These are phyloP conservation scores for Polymixis flavicincta DNA, from an alignment of 2,888 invertebrate species.

Conservation along the genomic window DNA sequence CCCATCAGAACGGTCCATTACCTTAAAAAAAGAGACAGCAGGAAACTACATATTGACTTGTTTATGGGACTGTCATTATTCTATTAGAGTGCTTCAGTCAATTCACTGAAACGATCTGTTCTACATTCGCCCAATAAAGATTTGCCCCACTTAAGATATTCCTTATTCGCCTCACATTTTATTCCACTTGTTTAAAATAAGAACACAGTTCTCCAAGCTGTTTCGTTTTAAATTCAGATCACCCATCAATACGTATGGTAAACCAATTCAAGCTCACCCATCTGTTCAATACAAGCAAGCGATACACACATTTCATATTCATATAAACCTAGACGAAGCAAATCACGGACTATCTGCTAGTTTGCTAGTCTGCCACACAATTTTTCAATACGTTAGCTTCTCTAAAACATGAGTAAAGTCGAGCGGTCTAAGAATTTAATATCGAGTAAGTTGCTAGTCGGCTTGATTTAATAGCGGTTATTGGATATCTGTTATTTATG, in stretches of 20 bases:
- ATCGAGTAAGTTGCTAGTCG: constrained; percentile 57
- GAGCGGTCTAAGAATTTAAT: constrained; percentile 71
- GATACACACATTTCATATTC: constrained; percentile 61
- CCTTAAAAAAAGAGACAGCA: background rate
- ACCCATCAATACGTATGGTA: constrained; percentile 29
- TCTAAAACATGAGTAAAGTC: constrained; percentile 65
- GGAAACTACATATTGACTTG: background rate
- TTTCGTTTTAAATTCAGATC: constrained; percentile 50
- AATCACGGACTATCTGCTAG: constrained; percentile 43
- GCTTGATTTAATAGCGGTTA: constrained; percentile 78
- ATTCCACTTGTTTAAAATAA: constrained; percentile 1
- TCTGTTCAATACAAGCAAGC: constrained; percentile 36
- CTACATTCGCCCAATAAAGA: too few species aligned
- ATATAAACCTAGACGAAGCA: constrained; percentile 46
- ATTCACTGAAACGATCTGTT: background rate
- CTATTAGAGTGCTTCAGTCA: background rate
- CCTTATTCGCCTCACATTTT: background rate
- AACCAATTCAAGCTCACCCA: constrained; percentile 45
- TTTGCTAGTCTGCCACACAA: constrained; percentile 14
- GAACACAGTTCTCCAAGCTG: constrained; percentile 1
- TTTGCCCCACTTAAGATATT: background rate
- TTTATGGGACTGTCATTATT: background rate
- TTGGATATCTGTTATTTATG: constrained; percentile 80
- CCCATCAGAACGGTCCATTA: background rate
- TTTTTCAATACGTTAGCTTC: constrained; percentile 60